Evolutionary conservation across 2,888 invertebrate species (phyloP).

Genomic region (Xestia rhomboidea): DNA sequence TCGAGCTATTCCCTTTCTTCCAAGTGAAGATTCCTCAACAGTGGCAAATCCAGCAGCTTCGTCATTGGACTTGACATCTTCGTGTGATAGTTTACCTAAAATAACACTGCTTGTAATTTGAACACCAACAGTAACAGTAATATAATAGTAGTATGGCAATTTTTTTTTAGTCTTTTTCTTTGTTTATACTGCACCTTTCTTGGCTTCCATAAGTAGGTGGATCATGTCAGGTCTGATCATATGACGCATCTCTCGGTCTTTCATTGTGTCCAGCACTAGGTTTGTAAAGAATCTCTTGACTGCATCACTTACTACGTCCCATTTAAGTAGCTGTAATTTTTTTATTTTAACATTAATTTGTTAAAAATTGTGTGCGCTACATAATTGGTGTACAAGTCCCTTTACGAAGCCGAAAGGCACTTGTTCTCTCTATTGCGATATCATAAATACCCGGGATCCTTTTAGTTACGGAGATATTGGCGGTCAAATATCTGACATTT

Average conservation of each 20-base stretch:
- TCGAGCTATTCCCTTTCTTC: slow-evolving; percentile 73
- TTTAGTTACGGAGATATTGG: background rate
- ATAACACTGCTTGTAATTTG: background rate
- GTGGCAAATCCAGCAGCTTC: slow-evolving; percentile 81
- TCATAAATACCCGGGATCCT: background rate
- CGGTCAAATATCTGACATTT: background rate
- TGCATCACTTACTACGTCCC: slow-evolving; percentile 65
- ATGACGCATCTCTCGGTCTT: slow-evolving; percentile 76
- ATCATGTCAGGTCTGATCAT: slow-evolving; percentile 89
- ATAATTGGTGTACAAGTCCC: background rate
- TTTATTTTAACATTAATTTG: background rate
- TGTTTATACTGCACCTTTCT: slow-evolving; percentile 77
- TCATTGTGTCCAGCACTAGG: slow-evolving; percentile 81
- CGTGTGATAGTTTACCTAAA: slow-evolving; percentile 70
- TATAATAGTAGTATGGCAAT: background rate
- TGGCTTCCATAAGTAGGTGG: slow-evolving; percentile 90
- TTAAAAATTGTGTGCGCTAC: background rate
- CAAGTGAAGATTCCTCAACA: slow-evolving; percentile 82
- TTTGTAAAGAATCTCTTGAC: slow-evolving; percentile 75
- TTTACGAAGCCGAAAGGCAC: background rate
- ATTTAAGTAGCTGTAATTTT: slow-evolving; percentile 63
- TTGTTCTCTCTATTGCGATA: background rate
- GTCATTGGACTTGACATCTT: slow-evolving; percentile 69
- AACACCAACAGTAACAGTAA: background rate
- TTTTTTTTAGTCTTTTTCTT: background rate